Evolutionary conservation across 2,888 invertebrate genomes (phyloP).

Genomic region (Clunio marinus): DNA sequence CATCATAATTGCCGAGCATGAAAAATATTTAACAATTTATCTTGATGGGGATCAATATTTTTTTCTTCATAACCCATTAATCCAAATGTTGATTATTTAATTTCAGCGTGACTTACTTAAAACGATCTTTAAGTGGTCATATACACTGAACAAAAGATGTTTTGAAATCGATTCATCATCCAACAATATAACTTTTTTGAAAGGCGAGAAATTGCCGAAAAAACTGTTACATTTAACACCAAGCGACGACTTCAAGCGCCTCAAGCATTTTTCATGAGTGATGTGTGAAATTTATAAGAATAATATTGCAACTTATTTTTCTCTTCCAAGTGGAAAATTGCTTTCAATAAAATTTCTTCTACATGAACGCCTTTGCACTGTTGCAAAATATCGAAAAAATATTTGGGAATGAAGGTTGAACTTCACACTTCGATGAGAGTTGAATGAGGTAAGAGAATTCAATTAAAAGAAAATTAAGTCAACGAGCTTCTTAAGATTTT

Average conservation of each 20-base stretch:
- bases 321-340: not conserved
- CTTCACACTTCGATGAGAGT: too few species aligned
- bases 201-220: not conserved
- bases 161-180: not conserved
- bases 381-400: not conserved
- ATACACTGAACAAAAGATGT: not conserved
- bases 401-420: not conserved
- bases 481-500: too few species aligned
- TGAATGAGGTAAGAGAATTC: too few species aligned
- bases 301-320: not conserved
- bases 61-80: too few species aligned
- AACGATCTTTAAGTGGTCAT: not conserved
- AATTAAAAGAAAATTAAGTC: too few species aligned
- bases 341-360: conserved; percentile 10
- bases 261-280: not conserved
- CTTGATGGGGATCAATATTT: too few species aligned
- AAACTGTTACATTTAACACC: not conserved
- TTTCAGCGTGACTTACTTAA: not conserved
- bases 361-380: not conserved
- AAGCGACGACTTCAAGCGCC: not conserved
- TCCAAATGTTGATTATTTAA: not conserved
- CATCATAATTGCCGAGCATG: too few species aligned
- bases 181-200: not conserved
- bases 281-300: conserved; percentile 13
- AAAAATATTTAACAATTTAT: too few species aligned